These are phyloP conservation scores for Chaetorhynchus papuensis DNA, from an alignment of 2,113 vertebrate genomes.

Conservation along the genomic window DNA sequence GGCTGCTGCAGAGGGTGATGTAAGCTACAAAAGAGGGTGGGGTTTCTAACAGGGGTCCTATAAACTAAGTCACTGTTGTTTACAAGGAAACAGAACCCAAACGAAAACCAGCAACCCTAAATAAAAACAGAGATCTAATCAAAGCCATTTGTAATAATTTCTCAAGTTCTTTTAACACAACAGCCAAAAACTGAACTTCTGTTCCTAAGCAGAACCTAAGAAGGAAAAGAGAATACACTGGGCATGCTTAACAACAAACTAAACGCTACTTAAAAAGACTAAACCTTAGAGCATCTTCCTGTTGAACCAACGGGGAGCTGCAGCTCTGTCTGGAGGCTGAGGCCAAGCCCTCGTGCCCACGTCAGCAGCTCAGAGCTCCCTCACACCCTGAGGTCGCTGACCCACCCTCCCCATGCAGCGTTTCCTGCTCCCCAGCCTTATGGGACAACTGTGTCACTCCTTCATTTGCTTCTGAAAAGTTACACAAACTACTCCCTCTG, in stretches of 20 bases:
- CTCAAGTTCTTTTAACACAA: not conserved
- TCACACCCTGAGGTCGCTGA: not conserved
- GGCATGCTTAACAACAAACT: not conserved
- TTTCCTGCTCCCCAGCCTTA: not conserved
- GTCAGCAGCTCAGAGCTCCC: not conserved
- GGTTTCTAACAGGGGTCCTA: not conserved
- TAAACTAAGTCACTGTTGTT: not conserved
- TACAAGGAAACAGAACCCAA: not conserved
- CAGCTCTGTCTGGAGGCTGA: not conserved
- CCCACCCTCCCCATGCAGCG: fast-evolving
- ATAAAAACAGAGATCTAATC: not conserved
- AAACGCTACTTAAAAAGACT: not conserved
- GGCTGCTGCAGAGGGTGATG: not conserved
- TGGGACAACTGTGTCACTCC: not conserved
- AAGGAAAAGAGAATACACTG: not conserved
- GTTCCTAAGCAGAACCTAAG: not conserved
- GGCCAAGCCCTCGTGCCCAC: not conserved
- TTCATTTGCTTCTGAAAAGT: not conserved
- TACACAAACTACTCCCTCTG: not conserved
- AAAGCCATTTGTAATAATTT: not conserved
- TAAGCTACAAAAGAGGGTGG: not conserved
- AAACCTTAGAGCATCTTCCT: not conserved
- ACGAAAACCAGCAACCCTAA: not conserved
- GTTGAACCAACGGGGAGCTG: not conserved
- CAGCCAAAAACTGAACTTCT: not conserved